These are phyloP conservation scores for Leptoclinus maculatus DNA, from an alignment of 2,797 vertebrate species.

Conservation along the genomic window DNA sequence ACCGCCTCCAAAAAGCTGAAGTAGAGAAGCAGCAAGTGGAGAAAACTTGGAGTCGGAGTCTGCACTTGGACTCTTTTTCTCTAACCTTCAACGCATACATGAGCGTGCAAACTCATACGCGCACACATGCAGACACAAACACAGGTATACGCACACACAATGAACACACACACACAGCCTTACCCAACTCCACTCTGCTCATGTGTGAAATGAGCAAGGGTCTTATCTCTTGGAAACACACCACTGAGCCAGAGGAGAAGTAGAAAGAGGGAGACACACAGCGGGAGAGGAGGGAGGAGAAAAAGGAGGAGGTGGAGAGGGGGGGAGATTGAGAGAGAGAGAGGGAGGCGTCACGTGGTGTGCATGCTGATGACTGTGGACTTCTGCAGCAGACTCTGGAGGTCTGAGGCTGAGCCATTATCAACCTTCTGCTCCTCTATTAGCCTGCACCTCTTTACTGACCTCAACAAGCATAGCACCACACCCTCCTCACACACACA, in stretches of 20 bases:
- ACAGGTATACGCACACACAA: slow-evolving; percentile 40
- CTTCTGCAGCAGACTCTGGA: slow-evolving; percentile 63
- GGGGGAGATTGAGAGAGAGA: slow-evolving; percentile 30
- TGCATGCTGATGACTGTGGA: slow-evolving; percentile 81
- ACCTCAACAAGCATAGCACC: slow-evolving; percentile 22
- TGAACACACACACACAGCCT: slow-evolving; percentile 39
- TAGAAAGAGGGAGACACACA: slow-evolving; percentile 74
- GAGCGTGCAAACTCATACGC: slow-evolving; percentile 37
- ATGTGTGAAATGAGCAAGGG: slow-evolving; percentile 89
- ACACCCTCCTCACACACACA: not conserved
- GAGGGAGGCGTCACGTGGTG: slow-evolving; percentile 65
- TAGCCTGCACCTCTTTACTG: slow-evolving; percentile 36
- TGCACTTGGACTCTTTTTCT: slow-evolving; percentile 59
- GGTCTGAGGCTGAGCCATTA: slow-evolving; percentile 54
- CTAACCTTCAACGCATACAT: slow-evolving; percentile 67
- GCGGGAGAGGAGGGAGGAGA: slow-evolving; percentile 61
- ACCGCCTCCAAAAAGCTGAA: slow-evolving; percentile 40
- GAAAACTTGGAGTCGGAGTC: slow-evolving; percentile 65
- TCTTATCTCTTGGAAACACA: slow-evolving; percentile 89
- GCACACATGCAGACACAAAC: slow-evolving; percentile 44
- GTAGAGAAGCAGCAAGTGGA: slow-evolving; percentile 59
- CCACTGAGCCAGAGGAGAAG: slow-evolving; percentile 87
- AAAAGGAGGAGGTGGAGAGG: slow-evolving; percentile 40
- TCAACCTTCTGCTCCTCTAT: slow-evolving; percentile 44
- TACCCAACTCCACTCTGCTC: slow-evolving; percentile 82